Base-by-base conservation (phyloP, 2,888 invertebrate genomes). In the Tethea ocularis region DNA sequence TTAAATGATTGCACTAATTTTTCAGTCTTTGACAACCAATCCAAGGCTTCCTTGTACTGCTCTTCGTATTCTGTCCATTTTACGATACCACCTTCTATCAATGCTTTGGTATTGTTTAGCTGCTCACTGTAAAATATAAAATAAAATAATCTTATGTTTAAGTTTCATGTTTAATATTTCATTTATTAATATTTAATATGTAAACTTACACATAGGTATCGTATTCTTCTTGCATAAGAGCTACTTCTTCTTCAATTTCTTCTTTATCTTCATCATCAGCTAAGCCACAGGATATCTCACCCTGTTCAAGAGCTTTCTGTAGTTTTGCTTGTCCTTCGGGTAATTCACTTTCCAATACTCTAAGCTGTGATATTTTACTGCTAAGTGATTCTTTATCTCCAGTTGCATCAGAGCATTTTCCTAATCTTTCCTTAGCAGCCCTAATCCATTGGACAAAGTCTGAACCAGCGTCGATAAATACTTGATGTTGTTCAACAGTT, bases 11-110 rank as follows among this genome's bases (percentile, higher is more conserved):
- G 97, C n/a, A 99, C 97, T 71, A 97, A 88, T 67, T 95, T 95
- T 85, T 99, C 98, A 68, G 98, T 98, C 93, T 97, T 96, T 33
- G 95, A 96, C 77, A 99, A 91, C 98, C 98, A 98, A 78, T 97
- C 97, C 72, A 96, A 93, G 65, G 98, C 97, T 88, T 98, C 97
- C 77, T 96, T 96, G 84, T 97, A 97, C 78, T 97, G 97, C 85
- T 98, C 97, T 89, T 98, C 98, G 82, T 98, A 98, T 86, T 98
- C 98, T 0, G 97, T 97, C 98, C 98, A 98, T 83, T 97, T 97
- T 0, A 97, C 97, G 79, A 98, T 97, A 74, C 97, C 98, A 65
- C 96, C 95, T 89, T 98, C 98, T 56, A 98, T 93, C 51, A 97
- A 91, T 67, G 95, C 95, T 89, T 97, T 98, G 2, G 97, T 96